Percentiles rank a stretch among this genome's conserved stretches.
Evolutionary conservation across 2,113 vertebrate species (phyloP).

Genomic region (Heloderma charlesbogerti): DNA sequence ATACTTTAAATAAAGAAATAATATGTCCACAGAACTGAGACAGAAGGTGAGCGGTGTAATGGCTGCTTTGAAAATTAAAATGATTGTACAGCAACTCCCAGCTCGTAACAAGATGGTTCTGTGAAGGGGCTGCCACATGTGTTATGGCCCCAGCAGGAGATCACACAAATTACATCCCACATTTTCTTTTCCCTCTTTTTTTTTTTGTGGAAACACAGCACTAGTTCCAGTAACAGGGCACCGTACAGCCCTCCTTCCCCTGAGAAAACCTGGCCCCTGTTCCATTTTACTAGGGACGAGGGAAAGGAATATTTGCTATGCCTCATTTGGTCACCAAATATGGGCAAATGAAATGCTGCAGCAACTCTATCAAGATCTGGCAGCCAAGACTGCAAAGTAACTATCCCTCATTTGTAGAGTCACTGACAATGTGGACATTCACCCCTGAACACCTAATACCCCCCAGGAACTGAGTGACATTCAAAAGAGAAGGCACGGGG

Average conservation of each 20-base stretch:
- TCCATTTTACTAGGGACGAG: background rate
- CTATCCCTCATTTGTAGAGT: too few relatives aligned
- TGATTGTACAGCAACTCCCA: background rate
- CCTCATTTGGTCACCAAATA: slow-evolving; percentile 1
- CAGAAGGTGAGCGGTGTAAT: background rate
- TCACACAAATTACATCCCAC: background rate
- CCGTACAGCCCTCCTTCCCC: background rate
- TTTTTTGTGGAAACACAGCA: background rate
- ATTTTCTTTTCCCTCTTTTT: background rate
- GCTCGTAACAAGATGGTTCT: background rate
- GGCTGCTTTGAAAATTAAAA: background rate
- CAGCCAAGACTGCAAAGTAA: background rate
- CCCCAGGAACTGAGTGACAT: background rate
- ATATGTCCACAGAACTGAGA: background rate
- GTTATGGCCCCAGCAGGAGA: background rate
- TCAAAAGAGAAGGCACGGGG: background rate
- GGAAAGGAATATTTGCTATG: background rate
- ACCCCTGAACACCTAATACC: background rate
- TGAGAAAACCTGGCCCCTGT: background rate
- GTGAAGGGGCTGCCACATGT: background rate
- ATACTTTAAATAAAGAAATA: background rate
- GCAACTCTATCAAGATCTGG: background rate
- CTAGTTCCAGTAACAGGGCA: background rate
- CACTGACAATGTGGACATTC: background rate
- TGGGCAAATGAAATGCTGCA: background rate